Conservation (phyloP, 2,797 vertebrate species). For the Cryptoprocta ferox region DNA sequence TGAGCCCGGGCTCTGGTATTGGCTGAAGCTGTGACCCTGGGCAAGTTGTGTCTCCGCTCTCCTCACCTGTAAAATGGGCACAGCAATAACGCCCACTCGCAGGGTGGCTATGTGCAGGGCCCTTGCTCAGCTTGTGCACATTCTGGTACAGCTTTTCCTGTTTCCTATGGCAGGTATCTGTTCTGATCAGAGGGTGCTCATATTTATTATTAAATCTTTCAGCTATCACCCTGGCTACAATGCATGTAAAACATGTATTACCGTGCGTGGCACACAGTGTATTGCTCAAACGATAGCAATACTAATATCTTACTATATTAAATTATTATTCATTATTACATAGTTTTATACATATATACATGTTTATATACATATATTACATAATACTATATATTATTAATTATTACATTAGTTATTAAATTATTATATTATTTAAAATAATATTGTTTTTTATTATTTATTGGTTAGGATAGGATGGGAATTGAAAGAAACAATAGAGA, state of each 20-base stretch:
- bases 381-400: too few species aligned
- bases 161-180: background rate
- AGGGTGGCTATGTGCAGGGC: background rate
- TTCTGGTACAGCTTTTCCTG: background rate
- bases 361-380: too few species aligned
- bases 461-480: background rate
- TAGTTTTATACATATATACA: too few species aligned
- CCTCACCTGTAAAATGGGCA: background rate
- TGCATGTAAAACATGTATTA: background rate
- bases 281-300: background rate
- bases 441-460: background rate
- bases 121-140: background rate
- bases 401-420: background rate
- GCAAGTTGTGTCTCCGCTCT: background rate
- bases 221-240: background rate
- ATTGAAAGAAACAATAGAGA: background rate
- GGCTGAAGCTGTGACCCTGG: background rate
- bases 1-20: background rate
- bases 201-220: background rate
- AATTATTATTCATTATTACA: background rate
- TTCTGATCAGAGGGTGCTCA: background rate
- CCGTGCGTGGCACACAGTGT: background rate
- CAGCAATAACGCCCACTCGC: accelerated
- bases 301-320: background rate
- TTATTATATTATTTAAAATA: background rate